A percentile compares a stretch with the other conserved stretches of the same genome.
Conservation (phyloP, 2,797 vertebrate species). For the Phoxinus dragarum region DNA sequence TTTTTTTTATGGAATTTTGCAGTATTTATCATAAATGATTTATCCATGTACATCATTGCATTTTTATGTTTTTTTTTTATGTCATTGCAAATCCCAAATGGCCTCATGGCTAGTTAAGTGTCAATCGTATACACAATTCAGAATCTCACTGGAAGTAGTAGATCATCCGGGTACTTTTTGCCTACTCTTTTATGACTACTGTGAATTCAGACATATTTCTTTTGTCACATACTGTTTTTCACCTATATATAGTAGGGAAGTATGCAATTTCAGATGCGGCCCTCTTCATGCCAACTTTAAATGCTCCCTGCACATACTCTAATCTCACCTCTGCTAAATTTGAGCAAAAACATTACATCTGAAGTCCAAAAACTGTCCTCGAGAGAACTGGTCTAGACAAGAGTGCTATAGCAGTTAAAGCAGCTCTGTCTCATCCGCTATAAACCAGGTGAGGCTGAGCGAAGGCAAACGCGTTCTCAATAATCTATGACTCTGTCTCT, state of each 20-base stretch:
- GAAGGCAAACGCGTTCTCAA: slow-evolving; percentile 17
- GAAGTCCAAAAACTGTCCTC: neutral
- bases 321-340: neutral
- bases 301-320: neutral
- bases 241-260: too few relatives aligned
- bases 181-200: too few relatives aligned
- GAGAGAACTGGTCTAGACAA: neutral
- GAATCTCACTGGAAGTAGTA: too few relatives aligned
- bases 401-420: neutral
- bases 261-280: too few relatives aligned
- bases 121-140: too few relatives aligned
- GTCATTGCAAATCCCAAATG: too few relatives aligned
- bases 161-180: too few relatives aligned
- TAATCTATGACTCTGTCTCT: slow-evolving; percentile 45
- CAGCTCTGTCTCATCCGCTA: neutral
- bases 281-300: neutral
- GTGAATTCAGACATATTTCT: too few relatives aligned
- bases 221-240: too few relatives aligned
- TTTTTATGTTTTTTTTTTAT: neutral
- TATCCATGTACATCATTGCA: neutral
- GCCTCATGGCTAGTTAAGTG: too few relatives aligned
- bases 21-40: neutral
- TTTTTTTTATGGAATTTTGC: neutral
- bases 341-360: neutral
- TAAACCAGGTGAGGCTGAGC: neutral